Conservation (phyloP, 2,888 invertebrate genomes). For the Chirona hameri region DNA sequence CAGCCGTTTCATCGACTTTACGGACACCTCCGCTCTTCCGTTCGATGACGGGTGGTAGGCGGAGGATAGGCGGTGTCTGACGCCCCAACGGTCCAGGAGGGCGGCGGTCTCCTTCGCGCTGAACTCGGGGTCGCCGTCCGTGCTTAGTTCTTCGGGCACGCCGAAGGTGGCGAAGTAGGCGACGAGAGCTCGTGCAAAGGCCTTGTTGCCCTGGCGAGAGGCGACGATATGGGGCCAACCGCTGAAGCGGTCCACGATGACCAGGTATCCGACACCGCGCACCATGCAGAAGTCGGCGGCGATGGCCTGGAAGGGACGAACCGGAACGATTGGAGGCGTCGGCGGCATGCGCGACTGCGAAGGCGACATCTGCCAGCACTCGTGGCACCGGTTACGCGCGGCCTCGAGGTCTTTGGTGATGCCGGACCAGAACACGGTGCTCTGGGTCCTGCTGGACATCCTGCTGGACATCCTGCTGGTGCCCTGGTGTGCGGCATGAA, state of each 20-base stretch:
- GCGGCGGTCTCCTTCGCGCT: constrained; percentile 28
- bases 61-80: constrained; percentile 13
- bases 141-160: constrained; percentile 31
- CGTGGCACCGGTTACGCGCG: not conserved
- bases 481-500: constrained; percentile 24
- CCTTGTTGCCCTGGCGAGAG: constrained; percentile 23
- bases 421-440: constrained; percentile 27
- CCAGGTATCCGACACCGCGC: constrained; percentile 28
- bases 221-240: constrained; percentile 31
- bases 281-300: constrained; percentile 28
- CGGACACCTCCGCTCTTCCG: constrained; percentile 30
- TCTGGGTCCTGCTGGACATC: not conserved
- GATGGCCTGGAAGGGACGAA: constrained; percentile 28
- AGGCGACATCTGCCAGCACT: constrained; percentile 32
- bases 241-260: constrained; percentile 1
- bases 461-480: not conserved
- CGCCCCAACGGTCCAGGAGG: constrained; percentile 30
- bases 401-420: constrained; percentile 28
- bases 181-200: constrained; percentile 12
- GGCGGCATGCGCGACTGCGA: constrained; percentile 33
- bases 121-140: constrained; percentile 31
- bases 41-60: constrained; percentile 33
- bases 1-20: constrained; percentile 31
- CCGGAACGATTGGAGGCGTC: constrained; percentile 12
- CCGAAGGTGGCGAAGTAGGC: constrained; percentile 31